Percentiles rank a stretch among this genome's conserved stretches.
Evolutionary conservation across 2,888 invertebrate species (phyloP).

Genomic region (Balanococcus diminutus): DNA sequence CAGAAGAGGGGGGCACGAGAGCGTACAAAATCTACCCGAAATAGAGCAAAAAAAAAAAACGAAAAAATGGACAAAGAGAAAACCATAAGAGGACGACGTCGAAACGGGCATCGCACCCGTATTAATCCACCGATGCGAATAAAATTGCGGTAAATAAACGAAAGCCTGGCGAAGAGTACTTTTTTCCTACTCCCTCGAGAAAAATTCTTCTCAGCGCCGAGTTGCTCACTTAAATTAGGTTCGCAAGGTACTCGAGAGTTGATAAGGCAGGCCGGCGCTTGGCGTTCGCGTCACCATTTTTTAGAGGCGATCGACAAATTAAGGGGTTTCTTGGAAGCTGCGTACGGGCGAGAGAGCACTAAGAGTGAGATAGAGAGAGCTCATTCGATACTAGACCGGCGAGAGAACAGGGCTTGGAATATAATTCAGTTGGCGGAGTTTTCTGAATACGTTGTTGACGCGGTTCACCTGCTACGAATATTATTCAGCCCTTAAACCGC

Average conservation of each 20-base stretch:
- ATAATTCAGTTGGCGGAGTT: conserved; percentile 44
- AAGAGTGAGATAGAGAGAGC: not conserved
- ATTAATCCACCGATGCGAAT: conserved; percentile 53
- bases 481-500: conserved; percentile 52
- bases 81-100: not conserved
- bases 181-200: not conserved
- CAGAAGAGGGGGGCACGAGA: not conserved
- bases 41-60: not conserved
- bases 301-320: conserved; percentile 3
- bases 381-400: conserved; percentile 3
- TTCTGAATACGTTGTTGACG: conserved; percentile 53
- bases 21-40: not conserved
- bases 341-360: not conserved
- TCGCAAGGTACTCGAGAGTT: conserved; percentile 46
- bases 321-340: not conserved
- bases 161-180: not conserved
- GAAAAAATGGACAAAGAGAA: conserved; percentile 6
- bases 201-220: not conserved
- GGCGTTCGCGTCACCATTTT: not conserved
- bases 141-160: conserved; percentile 55
- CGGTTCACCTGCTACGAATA: conserved; percentile 53
- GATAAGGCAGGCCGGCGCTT: not conserved
- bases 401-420: not conserved
- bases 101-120: conserved; percentile 42
- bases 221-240: conserved; percentile 46